A percentile compares a stretch with the other conserved stretches of the same genome.
Evolutionary conservation across 2,113 vertebrate species (phyloP).

Genomic region (Proterorhinus semilunaris): DNA sequence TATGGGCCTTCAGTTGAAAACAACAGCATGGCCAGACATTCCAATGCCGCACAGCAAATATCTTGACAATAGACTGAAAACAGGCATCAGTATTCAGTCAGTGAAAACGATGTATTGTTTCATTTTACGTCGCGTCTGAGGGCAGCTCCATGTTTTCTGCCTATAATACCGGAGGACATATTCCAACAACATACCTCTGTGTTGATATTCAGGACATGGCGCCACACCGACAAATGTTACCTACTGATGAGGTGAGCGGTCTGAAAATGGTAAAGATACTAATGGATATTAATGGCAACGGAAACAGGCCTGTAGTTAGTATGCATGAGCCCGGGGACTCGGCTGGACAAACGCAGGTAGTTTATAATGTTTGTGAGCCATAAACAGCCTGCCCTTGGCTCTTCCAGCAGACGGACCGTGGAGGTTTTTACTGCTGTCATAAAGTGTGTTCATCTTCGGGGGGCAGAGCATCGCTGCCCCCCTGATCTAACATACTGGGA

Average conservation of each 20-base stretch:
- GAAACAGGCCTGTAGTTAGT: conserved; percentile 68
- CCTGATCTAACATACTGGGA: conserved; percentile 56
- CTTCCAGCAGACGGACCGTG: conserved; percentile 78
- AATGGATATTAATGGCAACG: conserved; percentile 66
- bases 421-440: conserved; percentile 77
- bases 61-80: neutral
- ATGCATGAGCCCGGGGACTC: conserved; percentile 69
- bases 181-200: conserved; percentile 14
- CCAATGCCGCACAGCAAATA: neutral
- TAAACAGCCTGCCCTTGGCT: conserved; percentile 83
- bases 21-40: neutral
- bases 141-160: neutral
- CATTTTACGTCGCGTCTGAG: conserved; percentile 1
- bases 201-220: conserved; percentile 61
- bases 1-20: neutral
- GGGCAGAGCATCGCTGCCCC: conserved; percentile 49
- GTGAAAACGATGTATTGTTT: neutral
- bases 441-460: conserved; percentile 76
- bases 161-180: conserved; percentile 18
- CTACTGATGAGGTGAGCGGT: conserved; percentile 46
- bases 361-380: conserved; percentile 78
- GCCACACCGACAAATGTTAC: conserved; percentile 46
- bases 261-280: conserved; percentile 64
- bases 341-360: conserved; percentile 71
- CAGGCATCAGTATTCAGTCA: neutral